Conservation (phyloP, 2,797 vertebrate species). For the Gymnothorax javanicus region DNA sequence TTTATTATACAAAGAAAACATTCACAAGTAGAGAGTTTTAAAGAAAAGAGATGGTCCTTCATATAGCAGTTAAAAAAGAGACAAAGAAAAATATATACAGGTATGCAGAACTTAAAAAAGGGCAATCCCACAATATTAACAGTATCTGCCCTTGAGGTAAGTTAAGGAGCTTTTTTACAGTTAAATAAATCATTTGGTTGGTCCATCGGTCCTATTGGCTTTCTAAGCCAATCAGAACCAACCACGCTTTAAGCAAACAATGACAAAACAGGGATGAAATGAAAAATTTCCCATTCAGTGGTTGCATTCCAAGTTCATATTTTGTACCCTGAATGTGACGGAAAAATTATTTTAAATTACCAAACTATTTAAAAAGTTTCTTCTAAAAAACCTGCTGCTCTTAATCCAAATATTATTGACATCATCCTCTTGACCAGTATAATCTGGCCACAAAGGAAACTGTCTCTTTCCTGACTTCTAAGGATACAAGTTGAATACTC, state of each 20-base stretch:
- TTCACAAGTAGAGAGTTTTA: slow-evolving; percentile 38
- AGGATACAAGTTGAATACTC: too few species aligned
- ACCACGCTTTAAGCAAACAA: neutral
- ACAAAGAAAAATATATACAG: slow-evolving; percentile 2
- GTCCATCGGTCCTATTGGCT: neutral
- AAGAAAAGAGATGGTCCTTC: slow-evolving; percentile 32
- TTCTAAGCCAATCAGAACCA: neutral
- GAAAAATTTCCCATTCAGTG: neutral
- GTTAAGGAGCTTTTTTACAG: neutral
- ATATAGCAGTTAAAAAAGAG: slow-evolving; percentile 22
- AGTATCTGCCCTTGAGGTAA: slow-evolving; percentile 22
- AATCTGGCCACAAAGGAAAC: neutral
- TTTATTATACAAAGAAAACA: slow-evolving; percentile 36
- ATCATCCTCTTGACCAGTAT: neutral
- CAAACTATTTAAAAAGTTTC: neutral
- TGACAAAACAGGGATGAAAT: neutral
- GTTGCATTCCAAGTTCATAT: neutral
- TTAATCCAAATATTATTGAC: neutral
- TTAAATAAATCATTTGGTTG: neutral
- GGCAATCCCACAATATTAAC: slow-evolving; percentile 6
- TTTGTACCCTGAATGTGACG: neutral
- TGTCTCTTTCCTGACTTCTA: neutral
- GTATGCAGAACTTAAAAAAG: slow-evolving; percentile 1
- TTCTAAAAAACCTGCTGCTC: neutral
- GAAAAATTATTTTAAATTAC: neutral